Evolutionary conservation across 2,888 invertebrate genomes (phyloP), one percentile per base, ranked within the genome.

Genomic region (Agrotis segetum): DNA sequence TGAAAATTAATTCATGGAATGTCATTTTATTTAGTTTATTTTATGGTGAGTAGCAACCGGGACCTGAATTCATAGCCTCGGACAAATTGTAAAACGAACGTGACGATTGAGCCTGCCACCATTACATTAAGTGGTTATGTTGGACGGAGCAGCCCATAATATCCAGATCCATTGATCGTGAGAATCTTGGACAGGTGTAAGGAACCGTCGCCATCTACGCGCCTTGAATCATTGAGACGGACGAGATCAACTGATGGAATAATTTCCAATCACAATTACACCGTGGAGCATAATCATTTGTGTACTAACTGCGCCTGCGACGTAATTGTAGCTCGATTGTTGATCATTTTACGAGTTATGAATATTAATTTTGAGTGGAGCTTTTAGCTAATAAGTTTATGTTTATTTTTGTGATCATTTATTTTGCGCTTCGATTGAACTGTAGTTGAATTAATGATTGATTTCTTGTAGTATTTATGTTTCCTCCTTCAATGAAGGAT

Each of bases 111-210:
- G 53, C 19, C 52, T 68, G 63, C 60, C 47, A 67, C 62, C 58
- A 72, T 79, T 67, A 70, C 64, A 68, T 72, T 68, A 72, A 85
- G 58, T 77, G 61, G 72, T 77, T 71, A 60, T 67, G 58, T 67
- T 69, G 77, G 60, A 72, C 59, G 59, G 40, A 63, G 52, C 59
- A 55, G 50, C 46, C 81, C 49, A 63, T 79, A 71, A 80, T 80
- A 74, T 68, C 62, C 66, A 69, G 75, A 71, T 66, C 72, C 73
- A 68, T 86, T 73, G 81, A 80, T 83, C 92, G 94, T 94, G 94
- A 91, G 94, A 94, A 93, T 88, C 84, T 77, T 81, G 83, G 87
- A 89, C 94, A 94, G 94, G 94, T 94, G 94, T 88, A 65, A 81
- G 74, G 83, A 85, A 86, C 84, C 79, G 75, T 76, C 76, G 73